These are phyloP conservation scores for Pollenia angustigena DNA, from an alignment of 2,888 invertebrate genomes.

Conservation along the genomic window DNA sequence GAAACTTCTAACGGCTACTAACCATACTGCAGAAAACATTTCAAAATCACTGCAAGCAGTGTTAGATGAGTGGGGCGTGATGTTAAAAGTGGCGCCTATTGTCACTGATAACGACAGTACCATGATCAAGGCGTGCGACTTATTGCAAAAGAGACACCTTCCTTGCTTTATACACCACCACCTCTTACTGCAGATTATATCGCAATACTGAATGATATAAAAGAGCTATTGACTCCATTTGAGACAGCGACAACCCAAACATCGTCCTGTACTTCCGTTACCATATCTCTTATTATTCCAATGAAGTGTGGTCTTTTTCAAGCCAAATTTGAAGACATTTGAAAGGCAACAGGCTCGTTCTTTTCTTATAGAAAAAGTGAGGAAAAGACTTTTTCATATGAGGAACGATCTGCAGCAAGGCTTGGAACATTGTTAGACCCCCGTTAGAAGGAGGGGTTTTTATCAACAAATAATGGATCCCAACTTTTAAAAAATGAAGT, in stretches of 20 bases:
- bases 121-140: no score
- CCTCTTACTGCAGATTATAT: conserved; percentile 42
- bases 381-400: conserved; percentile 17
- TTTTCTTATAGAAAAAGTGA: conserved; percentile 31
- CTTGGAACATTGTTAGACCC: conserved; percentile 14
- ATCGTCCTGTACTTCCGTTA: not conserved
- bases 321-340: not conserved
- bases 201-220: not conserved
- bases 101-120: no score
- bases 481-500: conserved; percentile 14
- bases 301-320: conserved; percentile 14
- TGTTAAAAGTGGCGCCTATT: no score
- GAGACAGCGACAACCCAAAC: not conserved
- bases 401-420: not conserved
- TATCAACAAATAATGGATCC: no score
- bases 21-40: conserved; percentile 40
- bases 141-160: no score
- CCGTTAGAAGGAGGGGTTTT: not conserved
- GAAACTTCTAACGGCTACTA: conserved; percentile 16
- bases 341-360: conserved; percentile 4
- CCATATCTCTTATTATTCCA: conserved; percentile 19
- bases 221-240: conserved; percentile 4
- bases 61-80: no score
- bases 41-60: no score
- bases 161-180: not conserved